Conservation (phyloP, 2,113 vertebrate genomes). For the Ctenodactylus gundi region DNA sequence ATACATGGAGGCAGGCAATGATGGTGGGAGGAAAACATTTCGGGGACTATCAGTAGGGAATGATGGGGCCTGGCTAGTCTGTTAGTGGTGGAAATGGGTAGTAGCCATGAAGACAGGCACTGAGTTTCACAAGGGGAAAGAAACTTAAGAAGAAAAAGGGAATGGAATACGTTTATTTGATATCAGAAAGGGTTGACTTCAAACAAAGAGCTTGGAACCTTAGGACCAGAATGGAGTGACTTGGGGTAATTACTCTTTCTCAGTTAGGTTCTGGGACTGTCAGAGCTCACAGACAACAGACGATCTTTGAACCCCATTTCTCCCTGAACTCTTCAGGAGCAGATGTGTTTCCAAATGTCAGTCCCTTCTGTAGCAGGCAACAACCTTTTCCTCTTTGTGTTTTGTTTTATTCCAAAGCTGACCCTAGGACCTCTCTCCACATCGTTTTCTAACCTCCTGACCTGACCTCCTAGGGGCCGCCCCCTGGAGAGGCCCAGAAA, state of each 20-base stretch:
- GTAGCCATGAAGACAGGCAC: not conserved
- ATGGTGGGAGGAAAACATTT: not conserved
- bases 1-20: not conserved
- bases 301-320: not conserved
- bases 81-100: not conserved
- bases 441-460: conserved; percentile 46
- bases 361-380: not conserved
- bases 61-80: not conserved
- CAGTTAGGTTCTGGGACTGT: not conserved
- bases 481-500: not conserved
- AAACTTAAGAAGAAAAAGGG: not conserved
- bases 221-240: not conserved
- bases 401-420: conserved; percentile 5
- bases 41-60: not conserved
- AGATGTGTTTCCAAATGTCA: conserved; percentile 53
- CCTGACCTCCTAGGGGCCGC: not conserved
- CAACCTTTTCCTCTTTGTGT: conserved; percentile 39
- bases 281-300: not conserved
- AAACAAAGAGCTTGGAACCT: not conserved
- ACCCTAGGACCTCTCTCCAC: not conserved
- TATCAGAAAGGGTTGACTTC: not conserved
- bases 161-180: not conserved
- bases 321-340: conserved; percentile 19
- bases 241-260: not conserved
- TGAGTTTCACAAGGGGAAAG: not conserved